Evolutionary conservation across 2,888 invertebrate species (phyloP), one percentile per base, ranked within the genome.

Genomic region (Stenodema calcarata): DNA sequence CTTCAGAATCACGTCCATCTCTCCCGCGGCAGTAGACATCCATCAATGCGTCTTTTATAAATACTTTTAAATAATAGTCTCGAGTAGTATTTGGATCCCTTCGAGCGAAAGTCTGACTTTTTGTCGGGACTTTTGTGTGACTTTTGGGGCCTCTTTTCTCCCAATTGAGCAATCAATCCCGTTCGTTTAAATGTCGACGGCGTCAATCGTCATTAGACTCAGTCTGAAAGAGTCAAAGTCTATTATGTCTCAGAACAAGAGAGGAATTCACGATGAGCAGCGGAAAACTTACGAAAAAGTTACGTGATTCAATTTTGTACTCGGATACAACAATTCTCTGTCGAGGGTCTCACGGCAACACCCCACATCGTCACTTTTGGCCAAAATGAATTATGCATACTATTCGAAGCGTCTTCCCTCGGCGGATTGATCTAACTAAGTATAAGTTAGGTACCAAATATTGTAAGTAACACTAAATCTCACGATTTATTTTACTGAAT

Each of bases 21-120:
- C 73, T 11, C 41, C 41, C 73, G 35, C 30, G n/a, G 41, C 73
- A 41, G 16, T 28, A 41, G 41, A 73, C 73, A 73, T 41, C 73
- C 73, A 73, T 73, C 73, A 73, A 73, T 73, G 73, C 73, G 73
- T n/a, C 73, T 73, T 73, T 41, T 62, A 62, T 62, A 62, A 62
- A 62, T 62, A 62, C 62, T 4, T 47, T 47, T 47, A 47, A 47
- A 47, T 47, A 47, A 47, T 47, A 47, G 47, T 14, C 14, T 14
- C 47, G 4, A 7, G 35, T 35, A 16, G 14, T 47, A 47, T 12
- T n/a, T 47, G 47, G 47, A 12, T 47, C 4, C 12, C 12, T 16
- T 47, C 47, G 47, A 47, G 47, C 12, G 12, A 47, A 47, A 12
- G 47, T 47, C 47, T 47, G 47, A 47, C 47, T 62, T 62, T 62